These are phyloP conservation scores for Escarpia spicata DNA, from an alignment of 2,888 invertebrate species.

Conservation along the genomic window DNA sequence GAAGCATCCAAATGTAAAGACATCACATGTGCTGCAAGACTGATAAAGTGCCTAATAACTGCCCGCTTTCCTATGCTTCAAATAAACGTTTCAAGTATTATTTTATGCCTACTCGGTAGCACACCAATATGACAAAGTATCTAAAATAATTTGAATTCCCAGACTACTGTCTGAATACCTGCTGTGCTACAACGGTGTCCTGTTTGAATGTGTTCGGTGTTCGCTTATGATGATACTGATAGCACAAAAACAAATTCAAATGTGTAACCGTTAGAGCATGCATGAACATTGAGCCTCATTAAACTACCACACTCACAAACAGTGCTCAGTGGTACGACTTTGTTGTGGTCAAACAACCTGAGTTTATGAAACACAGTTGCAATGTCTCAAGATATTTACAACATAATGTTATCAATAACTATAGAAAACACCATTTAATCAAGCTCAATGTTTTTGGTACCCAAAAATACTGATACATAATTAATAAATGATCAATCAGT, in stretches of 20 bases:
- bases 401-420: not conserved
- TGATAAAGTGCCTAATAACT: not conserved
- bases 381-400: not conserved
- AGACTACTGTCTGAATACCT: not conserved
- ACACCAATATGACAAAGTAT: not conserved
- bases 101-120: not conserved
- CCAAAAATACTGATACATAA: too few relatives aligned
- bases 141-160: not conserved
- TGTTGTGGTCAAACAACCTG: not conserved
- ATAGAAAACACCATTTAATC: not conserved
- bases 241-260: constrained; percentile 5
- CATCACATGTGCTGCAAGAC: not conserved
- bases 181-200: not conserved
- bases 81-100: not conserved
- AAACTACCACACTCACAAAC: not conserved
- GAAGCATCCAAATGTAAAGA: too few relatives aligned
- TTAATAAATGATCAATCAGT: too few relatives aligned
- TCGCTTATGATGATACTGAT: not conserved
- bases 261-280: not conserved
- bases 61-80: not conserved
- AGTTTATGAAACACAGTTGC: not conserved
- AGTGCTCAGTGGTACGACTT: not conserved
- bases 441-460: too few relatives aligned
- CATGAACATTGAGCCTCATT: not conserved
- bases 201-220: not conserved